Evolutionary conservation across 2,113 vertebrate species (phyloP).

Genomic region (Circaetus gallicus): DNA sequence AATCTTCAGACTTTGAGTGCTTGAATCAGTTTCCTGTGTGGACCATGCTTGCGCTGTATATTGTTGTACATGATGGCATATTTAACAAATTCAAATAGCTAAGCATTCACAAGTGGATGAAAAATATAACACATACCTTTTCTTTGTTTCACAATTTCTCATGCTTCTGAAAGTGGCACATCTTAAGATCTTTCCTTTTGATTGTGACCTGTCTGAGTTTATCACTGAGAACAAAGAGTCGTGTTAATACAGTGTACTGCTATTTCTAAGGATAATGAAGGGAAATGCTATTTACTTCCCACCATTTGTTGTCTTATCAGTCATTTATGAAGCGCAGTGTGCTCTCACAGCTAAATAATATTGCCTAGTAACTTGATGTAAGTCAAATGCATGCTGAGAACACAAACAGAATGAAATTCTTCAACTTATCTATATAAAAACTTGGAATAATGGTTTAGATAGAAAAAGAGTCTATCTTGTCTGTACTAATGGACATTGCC

Average conservation of each 20-base stretch:
- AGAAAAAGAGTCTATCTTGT: neutral
- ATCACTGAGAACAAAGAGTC: neutral
- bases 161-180: conserved; percentile 1
- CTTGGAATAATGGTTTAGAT: neutral
- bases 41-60: conserved; percentile 41
- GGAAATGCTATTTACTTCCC: neutral
- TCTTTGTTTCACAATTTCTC: conserved; percentile 26
- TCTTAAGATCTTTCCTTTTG: conserved; percentile 1
- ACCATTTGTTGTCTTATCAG: neutral
- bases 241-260: neutral
- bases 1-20: conserved; percentile 50
- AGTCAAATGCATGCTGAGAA: conserved; percentile 28
- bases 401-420: neutral
- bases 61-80: conserved; percentile 22
- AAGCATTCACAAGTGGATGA: neutral
- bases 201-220: neutral
- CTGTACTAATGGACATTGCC: neutral
- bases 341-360: conserved; percentile 9
- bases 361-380: neutral
- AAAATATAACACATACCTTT: neutral
- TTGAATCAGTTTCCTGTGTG: conserved; percentile 30
- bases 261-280: neutral
- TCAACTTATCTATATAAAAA: neutral
- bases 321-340: neutral
- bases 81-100: conserved; percentile 40